These are phyloP conservation scores for Trypoxylon attenuatum DNA, from an alignment of 2,888 invertebrate genomes.

Conservation along the genomic window DNA sequence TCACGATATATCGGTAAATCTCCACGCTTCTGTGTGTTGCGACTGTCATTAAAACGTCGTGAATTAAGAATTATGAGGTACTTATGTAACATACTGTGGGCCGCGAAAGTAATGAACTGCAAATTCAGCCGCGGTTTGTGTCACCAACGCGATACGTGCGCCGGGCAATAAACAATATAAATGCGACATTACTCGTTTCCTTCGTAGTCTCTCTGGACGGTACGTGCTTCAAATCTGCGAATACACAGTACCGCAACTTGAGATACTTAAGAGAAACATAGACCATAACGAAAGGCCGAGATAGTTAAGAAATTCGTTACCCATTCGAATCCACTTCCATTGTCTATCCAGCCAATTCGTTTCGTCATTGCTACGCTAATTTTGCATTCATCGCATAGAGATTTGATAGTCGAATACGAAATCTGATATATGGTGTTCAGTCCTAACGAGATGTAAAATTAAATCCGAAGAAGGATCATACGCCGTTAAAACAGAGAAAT, in stretches of 20 bases:
- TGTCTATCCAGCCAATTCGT: not conserved
- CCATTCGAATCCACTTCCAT: not conserved
- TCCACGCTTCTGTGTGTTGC: constrained; percentile 39
- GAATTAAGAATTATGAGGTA: constrained; percentile 45
- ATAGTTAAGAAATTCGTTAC: not conserved
- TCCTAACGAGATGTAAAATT: too few species aligned
- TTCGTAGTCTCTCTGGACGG: constrained; percentile 8
- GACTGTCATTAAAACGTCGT: constrained; percentile 43
- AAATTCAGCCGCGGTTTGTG: constrained; percentile 31
- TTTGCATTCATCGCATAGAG: too few species aligned
- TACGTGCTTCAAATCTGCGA: constrained; percentile 15
- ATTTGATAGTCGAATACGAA: too few species aligned
- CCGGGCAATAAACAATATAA: constrained; percentile 41
- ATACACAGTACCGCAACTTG: constrained; percentile 10
- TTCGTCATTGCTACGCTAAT: not conserved
- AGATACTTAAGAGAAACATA: not conserved
- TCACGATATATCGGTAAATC: constrained; percentile 39
- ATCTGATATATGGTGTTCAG: too few species aligned
- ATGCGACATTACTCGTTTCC: constrained; percentile 28
- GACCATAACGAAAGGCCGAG: not conserved
- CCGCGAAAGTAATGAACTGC: constrained; percentile 43
- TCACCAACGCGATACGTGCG: constrained; percentile 37
- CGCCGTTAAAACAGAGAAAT: too few species aligned
- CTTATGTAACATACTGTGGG: constrained; percentile 35
- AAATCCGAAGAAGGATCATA: too few species aligned